Evolutionary conservation across 2,797 vertebrate species (phyloP).

Genomic region (Otolemur crassicaudatus): DNA sequence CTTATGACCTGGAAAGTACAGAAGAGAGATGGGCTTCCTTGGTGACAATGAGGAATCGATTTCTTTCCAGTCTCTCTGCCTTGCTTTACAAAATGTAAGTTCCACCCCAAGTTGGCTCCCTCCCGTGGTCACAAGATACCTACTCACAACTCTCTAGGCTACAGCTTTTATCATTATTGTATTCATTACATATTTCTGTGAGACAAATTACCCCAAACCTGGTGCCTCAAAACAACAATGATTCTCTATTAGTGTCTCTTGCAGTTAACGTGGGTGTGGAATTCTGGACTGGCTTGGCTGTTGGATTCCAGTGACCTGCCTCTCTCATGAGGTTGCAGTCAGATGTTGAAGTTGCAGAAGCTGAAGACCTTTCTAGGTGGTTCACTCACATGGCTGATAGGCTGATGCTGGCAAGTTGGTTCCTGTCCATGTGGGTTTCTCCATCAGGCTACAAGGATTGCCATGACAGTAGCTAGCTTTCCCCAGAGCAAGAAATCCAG

Average conservation of each 20-base stretch:
- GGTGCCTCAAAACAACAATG: not conserved
- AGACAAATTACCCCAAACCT: slow-evolving; percentile 11
- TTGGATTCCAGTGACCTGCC: not conserved
- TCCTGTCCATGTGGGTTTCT: not conserved
- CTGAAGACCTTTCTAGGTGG: not conserved
- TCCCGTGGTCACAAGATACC: not conserved
- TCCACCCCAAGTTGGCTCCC: not conserved
- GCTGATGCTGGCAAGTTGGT: not conserved
- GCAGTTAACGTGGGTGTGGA: not conserved
- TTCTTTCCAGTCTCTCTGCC: not conserved
- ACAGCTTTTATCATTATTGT: not conserved
- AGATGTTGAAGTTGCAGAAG: not conserved
- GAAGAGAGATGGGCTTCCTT: not conserved
- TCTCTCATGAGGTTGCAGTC: not conserved
- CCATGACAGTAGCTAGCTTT: not conserved
- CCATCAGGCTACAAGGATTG: not conserved
- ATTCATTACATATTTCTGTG: slow-evolving; percentile 32
- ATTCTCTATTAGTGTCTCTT: not conserved
- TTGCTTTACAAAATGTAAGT: not conserved
- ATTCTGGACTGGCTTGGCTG: not conserved
- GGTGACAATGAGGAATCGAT: not conserved
- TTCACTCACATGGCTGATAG: not conserved
- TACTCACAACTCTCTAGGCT: not conserved
- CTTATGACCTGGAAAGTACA: not conserved
- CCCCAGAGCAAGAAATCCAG: not conserved